Evolutionary conservation across 1,140 invertebrate species (phyloP).

Genomic region (Belonocnema kinseyi): DNA sequence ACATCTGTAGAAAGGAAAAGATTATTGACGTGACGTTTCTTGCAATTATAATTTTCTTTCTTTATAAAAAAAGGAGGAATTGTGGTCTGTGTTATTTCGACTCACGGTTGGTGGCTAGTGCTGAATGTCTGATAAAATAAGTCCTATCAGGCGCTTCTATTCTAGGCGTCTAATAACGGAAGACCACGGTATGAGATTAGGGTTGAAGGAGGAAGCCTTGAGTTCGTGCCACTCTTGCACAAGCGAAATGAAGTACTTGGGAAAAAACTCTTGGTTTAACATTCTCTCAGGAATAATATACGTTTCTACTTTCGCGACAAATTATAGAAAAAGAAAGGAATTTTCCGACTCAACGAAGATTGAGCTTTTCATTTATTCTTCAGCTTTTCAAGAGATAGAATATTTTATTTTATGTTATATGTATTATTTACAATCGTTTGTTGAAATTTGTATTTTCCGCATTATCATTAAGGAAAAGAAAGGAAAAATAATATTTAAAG

Average conservation of each 20-base stretch:
- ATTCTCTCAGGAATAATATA: slow-evolving; percentile 25
- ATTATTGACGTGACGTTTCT: too few relatives aligned
- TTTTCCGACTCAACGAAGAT: background rate
- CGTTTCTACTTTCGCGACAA: slow-evolving; percentile 12
- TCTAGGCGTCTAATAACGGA: slow-evolving; percentile 2
- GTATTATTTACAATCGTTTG: too few relatives aligned
- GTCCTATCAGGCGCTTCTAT: slow-evolving; percentile 33
- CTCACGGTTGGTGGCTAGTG: slow-evolving; percentile 23
- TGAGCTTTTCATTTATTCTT: slow-evolving; percentile 4
- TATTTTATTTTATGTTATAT: too few relatives aligned
- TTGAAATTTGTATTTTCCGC: too few relatives aligned
- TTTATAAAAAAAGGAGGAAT: background rate
- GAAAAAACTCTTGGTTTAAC: background rate
- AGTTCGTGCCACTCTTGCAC: background rate
- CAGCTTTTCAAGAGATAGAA: too few relatives aligned
- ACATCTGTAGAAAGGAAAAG: too few relatives aligned
- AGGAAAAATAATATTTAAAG: too few relatives aligned
- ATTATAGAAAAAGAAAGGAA: background rate
- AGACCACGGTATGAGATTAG: slow-evolving; percentile 32
- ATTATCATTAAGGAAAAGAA: too few relatives aligned
- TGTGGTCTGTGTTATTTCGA: slow-evolving; percentile 34
- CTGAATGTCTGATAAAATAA: slow-evolving; percentile 45
- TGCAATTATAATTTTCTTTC: too few relatives aligned
- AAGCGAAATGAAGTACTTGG: slow-evolving; percentile 7
- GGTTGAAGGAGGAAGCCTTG: background rate